Evolutionary conservation across 1,140 invertebrate species (phyloP).

Genomic region (Drosophila kurseongensis): DNA sequence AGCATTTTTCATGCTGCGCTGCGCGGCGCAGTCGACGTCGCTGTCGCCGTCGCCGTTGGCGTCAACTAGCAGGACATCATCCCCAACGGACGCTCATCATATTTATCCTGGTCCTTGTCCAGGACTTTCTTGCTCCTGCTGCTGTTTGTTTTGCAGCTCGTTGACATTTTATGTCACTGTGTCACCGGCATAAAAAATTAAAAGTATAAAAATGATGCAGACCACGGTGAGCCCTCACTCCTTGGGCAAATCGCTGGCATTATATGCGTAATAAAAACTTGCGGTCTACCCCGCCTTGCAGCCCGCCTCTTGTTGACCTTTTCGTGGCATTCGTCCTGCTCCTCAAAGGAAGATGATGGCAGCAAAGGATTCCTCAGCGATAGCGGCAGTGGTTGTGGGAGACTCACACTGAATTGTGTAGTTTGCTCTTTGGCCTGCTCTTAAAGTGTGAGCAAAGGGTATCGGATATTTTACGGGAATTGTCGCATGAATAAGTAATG

Average conservation of each 20-base stretch:
- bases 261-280: slow-evolving; percentile 82
- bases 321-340: slow-evolving; percentile 35
- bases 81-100: slow-evolving; percentile 70
- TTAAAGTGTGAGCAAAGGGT: slow-evolving; percentile 7
- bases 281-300: slow-evolving; percentile 45
- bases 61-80: slow-evolving; percentile 43
- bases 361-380: slow-evolving; percentile 12
- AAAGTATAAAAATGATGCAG: slow-evolving; percentile 79
- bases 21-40: slow-evolving; percentile 4
- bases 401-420: slow-evolving; percentile 61
- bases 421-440: slow-evolving; percentile 51
- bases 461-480: not conserved
- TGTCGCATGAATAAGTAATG: slow-evolving; percentile 9
- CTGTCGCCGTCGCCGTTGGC: slow-evolving; percentile 1
- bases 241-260: slow-evolving; percentile 68
- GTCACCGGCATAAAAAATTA: slow-evolving; percentile 80
- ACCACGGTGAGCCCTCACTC: slow-evolving; percentile 25
- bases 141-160: slow-evolving; percentile 77
- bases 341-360: slow-evolving; percentile 42
- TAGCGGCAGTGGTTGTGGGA: slow-evolving; percentile 5
- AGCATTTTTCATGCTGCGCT: slow-evolving; percentile 60
- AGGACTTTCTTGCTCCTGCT: slow-evolving; percentile 29
- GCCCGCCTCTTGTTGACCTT: slow-evolving; percentile 56
- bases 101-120: slow-evolving; percentile 62
- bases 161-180: slow-evolving; percentile 81